Base-by-base conservation (phyloP, 2,113 vertebrate species). In the Stigmatopora argus region DNA sequence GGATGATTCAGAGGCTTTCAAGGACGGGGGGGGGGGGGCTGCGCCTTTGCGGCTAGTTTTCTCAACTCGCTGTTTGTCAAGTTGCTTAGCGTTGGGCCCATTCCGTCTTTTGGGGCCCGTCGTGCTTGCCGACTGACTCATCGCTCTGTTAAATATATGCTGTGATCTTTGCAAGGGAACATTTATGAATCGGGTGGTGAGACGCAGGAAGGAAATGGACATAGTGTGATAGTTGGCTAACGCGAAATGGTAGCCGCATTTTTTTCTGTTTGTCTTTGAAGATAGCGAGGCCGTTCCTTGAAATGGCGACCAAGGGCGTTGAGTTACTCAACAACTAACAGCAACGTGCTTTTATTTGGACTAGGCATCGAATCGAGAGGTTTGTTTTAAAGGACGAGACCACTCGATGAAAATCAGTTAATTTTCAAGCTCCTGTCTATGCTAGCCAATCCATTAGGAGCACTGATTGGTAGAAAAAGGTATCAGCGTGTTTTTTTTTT, bases 41-140 rank as follows among this genome's bases (percentile, higher is more conserved):
- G 49, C 7, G 35, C 44, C 49, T 35, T 60, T 62, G 61, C 46
- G 34, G 14, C 18, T 65, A 63, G 62, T 69, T 73, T 70, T 59
- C 60, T 75, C 21, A 67, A 71, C 71, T 44, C 38, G 70, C 51
- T 48, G 49, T 66, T 70, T 67, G 63, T 31, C 56, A 67, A 38
- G 59, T 65, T 34, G 38, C 45, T 62, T 34, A 47, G 41, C 0
- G 21, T 59, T 19, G 60, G 58, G 68, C 47, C 53, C 7, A 41
- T 62, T 66, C 62, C 76, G 55, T 70, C 13, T 49, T 17, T 2
- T 23, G 61, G 34, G 17, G 56, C 15, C 7, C 11, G 47, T 3
- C 13, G 72, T 77, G 66, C 62, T 38, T 17, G 13, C 53, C 57
- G 48, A 69, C 71, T 83, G 80, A 86, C 60, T 84, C 80, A 84